Conservation (phyloP, 2,113 vertebrate genomes). For the Macrotus californicus region DNA sequence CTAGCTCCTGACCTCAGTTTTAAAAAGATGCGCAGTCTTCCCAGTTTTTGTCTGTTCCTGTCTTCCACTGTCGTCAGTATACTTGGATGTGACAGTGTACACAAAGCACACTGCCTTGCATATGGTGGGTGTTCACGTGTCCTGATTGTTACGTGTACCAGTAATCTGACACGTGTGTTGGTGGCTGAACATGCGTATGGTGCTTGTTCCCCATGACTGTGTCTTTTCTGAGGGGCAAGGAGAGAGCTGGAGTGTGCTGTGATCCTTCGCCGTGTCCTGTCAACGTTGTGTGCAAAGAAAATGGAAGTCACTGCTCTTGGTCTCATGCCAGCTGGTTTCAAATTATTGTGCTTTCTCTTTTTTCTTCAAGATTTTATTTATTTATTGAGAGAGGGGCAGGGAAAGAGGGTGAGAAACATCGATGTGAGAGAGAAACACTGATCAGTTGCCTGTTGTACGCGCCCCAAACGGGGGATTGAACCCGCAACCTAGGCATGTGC, state of each 20-base stretch:
- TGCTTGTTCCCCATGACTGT: not conserved
- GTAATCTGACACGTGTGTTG: not conserved
- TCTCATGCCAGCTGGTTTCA: not conserved
- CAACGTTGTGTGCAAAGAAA: constrained; percentile 1
- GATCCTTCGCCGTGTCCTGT: not conserved
- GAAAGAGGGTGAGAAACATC: too few species aligned
- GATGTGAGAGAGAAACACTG: too few species aligned
- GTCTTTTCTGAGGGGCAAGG: not conserved
- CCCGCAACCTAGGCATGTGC: too few species aligned
- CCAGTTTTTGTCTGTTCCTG: not conserved
- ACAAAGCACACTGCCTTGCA: fast-evolving
- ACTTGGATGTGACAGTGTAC: not conserved
- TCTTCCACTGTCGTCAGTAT: not conserved
- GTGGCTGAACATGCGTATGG: not conserved
- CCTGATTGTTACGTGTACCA: not conserved
- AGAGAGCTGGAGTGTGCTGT: not conserved
- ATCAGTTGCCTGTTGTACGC: too few species aligned
- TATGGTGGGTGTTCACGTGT: fast-evolving
- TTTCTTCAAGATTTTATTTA: too few species aligned
- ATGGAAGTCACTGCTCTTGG: not conserved
- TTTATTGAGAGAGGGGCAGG: too few species aligned
- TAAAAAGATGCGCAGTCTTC: not conserved
- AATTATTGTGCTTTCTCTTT: not conserved
- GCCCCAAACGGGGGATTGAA: too few species aligned
- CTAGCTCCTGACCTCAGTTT: not conserved